phyloP scores from a whole-genome alignment of 2,888 invertebrate species.

The Branchipolynoe longqiensis region DNA sequence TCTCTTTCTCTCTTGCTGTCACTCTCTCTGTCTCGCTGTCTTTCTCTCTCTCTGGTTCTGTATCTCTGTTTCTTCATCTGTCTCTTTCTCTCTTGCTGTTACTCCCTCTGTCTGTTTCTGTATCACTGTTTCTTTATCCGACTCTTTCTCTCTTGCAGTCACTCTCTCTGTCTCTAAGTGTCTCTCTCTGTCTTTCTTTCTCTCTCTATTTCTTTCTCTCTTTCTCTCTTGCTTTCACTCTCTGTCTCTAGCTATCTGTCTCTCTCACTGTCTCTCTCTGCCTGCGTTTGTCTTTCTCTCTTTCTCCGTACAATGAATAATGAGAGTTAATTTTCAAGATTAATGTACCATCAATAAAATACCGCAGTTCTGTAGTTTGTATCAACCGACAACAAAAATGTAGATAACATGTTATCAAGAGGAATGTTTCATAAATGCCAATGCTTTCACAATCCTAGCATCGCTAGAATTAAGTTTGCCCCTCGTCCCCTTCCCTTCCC shows the following conservation, averaged over 20 bases:
- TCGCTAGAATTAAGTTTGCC: too few species aligned
- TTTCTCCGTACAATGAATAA: too few species aligned
- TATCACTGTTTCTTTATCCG: not conserved
- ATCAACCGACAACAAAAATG: too few species aligned
- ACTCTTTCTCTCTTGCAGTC: not conserved
- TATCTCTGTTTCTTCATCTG: not conserved
- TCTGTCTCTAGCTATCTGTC: not conserved
- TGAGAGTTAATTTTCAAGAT: too few species aligned
- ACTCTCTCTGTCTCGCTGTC: not conserved
- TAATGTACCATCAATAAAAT: too few species aligned
- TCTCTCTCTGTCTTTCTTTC: not conserved
- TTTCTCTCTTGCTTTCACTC: not conserved
- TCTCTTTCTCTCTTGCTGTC: not conserved
- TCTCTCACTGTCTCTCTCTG: not conserved
- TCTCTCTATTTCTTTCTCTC: too few species aligned
- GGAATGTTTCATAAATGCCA: too few species aligned
- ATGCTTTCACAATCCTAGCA: too few species aligned
- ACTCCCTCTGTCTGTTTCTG: not conserved
- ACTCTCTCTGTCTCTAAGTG: not conserved
- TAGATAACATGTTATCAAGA: too few species aligned
- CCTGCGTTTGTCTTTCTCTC: not conserved
- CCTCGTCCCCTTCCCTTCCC: too few species aligned
- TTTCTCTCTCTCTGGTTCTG: not conserved
- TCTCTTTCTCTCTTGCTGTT: not conserved
- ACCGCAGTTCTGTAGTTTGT: too few species aligned